Evolutionary conservation across 1,140 invertebrate genomes (phyloP).

Genomic region (Drosophila navojoa): DNA sequence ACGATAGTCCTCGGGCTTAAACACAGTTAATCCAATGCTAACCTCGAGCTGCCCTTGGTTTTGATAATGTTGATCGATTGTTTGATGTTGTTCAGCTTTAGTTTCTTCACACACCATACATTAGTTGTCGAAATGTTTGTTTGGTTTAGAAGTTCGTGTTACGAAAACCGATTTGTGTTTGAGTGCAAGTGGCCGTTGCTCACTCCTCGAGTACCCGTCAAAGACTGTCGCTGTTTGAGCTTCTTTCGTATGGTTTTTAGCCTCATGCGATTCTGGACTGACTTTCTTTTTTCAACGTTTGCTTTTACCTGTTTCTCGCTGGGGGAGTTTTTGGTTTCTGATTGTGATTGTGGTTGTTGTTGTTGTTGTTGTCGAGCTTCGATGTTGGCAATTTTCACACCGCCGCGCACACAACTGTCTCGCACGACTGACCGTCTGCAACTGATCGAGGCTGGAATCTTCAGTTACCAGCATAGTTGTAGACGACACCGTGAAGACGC

Average conservation of each 20-base stretch:
- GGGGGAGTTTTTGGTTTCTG: conserved; percentile 51
- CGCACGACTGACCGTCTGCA: conserved; percentile 83
- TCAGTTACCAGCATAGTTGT: conserved; percentile 79
- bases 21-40: conserved; percentile 50
- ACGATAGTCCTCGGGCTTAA: conserved; percentile 38
- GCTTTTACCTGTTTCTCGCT: conserved; percentile 53
- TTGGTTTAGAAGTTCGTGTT: conserved; percentile 6
- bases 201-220: conserved; percentile 67
- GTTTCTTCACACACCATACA: conserved; percentile 36
- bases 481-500: conserved; percentile 24
- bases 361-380: conserved; percentile 55
- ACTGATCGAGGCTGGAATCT: conserved; percentile 76
- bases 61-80: conserved; percentile 27
- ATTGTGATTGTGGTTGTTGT: conserved; percentile 45
- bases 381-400: conserved; percentile 64
- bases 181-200: conserved; percentile 57
- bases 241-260: conserved; percentile 79
- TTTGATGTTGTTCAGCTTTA: conserved; percentile 20
- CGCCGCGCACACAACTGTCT: conserved; percentile 83
- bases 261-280: conserved; percentile 58
- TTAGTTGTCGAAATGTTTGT: conserved; percentile 22
- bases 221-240: conserved; percentile 75
- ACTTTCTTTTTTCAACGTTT: conserved; percentile 52
- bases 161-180: conserved; percentile 53
- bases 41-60: conserved; percentile 27